A percentile compares a stretch with the other conserved stretches of the same genome.
Evolutionary conservation across 2,888 invertebrate species (phyloP).

Genomic region (Nysson spinosus): DNA sequence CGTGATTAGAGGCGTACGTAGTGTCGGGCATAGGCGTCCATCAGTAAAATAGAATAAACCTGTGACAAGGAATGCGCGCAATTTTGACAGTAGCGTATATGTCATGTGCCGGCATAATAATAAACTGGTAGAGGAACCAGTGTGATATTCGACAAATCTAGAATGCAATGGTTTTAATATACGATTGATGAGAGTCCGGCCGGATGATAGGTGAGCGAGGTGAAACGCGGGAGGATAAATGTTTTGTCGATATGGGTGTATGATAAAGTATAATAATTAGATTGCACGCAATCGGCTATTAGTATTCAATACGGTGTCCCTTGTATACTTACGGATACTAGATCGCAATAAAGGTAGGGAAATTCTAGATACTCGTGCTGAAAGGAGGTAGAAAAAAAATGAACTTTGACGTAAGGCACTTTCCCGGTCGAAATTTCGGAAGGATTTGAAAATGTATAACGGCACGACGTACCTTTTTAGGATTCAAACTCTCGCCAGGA

Average conservation of each 20-base stretch:
- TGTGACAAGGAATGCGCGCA: conserved; percentile 59
- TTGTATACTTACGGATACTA: too few species aligned
- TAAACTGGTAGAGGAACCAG: too few species aligned
- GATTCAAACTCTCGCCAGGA: conserved; percentile 57
- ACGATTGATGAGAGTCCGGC: too few species aligned
- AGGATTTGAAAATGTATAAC: conserved; percentile 36
- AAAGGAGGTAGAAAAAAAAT: conserved; percentile 11
- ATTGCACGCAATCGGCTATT: conserved; percentile 59
- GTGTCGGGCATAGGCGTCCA: not conserved
- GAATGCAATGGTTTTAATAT: too few species aligned
- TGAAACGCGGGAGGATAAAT: conserved; percentile 66
- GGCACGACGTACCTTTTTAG: conserved; percentile 66
- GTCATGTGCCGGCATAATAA: conserved; percentile 73
- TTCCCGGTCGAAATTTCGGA: conserved; percentile 34
- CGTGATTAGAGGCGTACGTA: too few species aligned
- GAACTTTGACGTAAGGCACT: conserved; percentile 48
- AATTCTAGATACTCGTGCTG: too few species aligned
- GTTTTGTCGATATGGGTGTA: conserved; percentile 74
- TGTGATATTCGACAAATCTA: too few species aligned
- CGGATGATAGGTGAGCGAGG: conserved; percentile 41
- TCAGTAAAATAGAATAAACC: conserved; percentile 55
- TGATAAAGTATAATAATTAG: conserved; percentile 49
- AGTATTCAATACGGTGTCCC: too few species aligned
- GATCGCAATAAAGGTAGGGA: too few species aligned
- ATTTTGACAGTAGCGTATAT: conserved; percentile 71